A percentile compares a stretch with the other conserved stretches of the same genome.
phyloP scores from a whole-genome alignment of 2,888 invertebrate species.

The Limnephilus marmoratus region DNA sequence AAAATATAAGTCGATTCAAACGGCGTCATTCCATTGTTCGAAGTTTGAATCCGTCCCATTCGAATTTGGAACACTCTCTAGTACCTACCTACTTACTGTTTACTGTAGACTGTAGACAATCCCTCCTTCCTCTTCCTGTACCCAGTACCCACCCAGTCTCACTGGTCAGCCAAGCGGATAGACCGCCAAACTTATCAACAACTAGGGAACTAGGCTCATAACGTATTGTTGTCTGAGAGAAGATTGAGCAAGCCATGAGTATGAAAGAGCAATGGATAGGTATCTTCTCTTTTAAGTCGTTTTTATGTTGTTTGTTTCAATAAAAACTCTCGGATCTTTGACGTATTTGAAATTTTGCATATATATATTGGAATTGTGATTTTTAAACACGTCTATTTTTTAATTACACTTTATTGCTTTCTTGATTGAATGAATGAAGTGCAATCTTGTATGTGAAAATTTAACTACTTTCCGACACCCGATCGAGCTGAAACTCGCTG shows the following conservation, averaged over 20 bases:
- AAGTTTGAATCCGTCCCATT: not conserved
- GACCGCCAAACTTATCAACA: not conserved
- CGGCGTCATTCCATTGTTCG: not conserved
- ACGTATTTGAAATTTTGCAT: not conserved
- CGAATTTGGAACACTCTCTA: slow-evolving; percentile 23
- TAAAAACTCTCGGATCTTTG: not conserved
- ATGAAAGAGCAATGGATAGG: not conserved
- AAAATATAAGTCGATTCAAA: not conserved
- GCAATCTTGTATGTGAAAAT: too few relatives aligned
- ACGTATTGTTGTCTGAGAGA: not conserved
- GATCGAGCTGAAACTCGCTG: too few relatives aligned
- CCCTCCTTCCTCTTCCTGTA: slow-evolving; percentile 4
- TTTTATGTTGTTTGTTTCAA: too few relatives aligned
- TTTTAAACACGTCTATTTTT: too few relatives aligned
- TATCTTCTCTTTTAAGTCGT: not conserved
- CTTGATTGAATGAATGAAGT: too few relatives aligned
- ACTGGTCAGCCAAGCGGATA: not conserved
- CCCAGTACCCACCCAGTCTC: not conserved
- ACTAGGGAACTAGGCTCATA: not conserved
- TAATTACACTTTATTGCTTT: too few relatives aligned
- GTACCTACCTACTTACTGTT: not conserved
- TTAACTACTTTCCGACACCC: too few relatives aligned
- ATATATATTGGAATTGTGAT: too few relatives aligned
- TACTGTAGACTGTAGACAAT: not conserved
- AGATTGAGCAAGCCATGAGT: not conserved